phyloP scores from a whole-genome alignment of 2,113 vertebrate genomes.

The Rutilus rutilus region DNA sequence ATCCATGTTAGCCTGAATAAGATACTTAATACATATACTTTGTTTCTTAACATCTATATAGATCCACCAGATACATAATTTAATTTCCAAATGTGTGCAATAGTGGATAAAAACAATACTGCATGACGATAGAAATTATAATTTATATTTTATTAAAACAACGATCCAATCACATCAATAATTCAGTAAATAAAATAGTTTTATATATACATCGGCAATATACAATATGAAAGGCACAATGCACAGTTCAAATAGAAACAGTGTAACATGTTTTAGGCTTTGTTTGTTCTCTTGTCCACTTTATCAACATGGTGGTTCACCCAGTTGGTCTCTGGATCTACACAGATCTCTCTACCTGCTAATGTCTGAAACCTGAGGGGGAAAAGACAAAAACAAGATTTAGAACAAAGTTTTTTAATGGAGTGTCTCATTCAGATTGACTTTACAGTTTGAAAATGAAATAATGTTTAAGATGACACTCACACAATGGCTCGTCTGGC shows the following conservation, averaged over 20 bases:
- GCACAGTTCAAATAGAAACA: background rate
- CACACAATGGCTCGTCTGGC: constrained; percentile 21
- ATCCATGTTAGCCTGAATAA: no score
- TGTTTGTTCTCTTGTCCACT: background rate
- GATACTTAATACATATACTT: no score
- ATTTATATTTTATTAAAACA: constrained; percentile 8
- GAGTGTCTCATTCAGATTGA: background rate
- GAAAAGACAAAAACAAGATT: background rate
- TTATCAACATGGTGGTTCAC: no score
- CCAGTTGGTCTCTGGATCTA: no score
- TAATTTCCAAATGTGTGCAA: background rate
- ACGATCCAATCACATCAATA: background rate
- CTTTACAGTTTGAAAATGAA: background rate
- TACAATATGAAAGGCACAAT: background rate
- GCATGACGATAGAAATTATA: accelerated
- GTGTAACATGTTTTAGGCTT: background rate
- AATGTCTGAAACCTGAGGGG: background rate
- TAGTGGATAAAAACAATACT: background rate
- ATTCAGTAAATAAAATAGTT: background rate
- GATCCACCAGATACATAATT: no score
- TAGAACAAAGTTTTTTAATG: background rate
- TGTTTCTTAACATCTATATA: no score
- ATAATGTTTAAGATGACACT: constrained; percentile 8
- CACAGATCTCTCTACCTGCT: background rate
- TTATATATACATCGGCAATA: background rate